These are phyloP conservation scores for Rhinogobius similis DNA, from an alignment of 2,113 vertebrate species.

Conservation along the genomic window DNA sequence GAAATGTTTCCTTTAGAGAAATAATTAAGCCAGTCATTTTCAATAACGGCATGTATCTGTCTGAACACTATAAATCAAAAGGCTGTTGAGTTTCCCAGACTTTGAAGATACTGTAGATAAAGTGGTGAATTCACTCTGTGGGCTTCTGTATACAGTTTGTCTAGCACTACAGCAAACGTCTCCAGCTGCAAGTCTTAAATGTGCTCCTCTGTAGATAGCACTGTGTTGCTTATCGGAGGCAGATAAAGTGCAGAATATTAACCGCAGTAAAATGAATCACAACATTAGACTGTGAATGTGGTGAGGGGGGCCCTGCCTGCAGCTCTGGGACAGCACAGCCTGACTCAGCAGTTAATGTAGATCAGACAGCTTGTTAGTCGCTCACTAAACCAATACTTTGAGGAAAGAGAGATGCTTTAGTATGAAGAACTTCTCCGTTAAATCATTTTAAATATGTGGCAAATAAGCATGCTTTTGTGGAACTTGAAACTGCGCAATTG, in stretches of 20 bases:
- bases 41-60: conserved; percentile 37
- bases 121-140: neutral
- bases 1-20: conserved; percentile 4
- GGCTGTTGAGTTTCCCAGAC: conserved; percentile 16
- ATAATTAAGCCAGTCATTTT: conserved; percentile 13
- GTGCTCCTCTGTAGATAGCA: conserved; percentile 14
- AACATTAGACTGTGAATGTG: conserved; percentile 24
- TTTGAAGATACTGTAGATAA: conserved; percentile 28
- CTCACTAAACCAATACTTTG: conserved; percentile 22
- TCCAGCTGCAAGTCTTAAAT: conserved; percentile 16
- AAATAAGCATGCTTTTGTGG: neutral
- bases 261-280: conserved; percentile 23
- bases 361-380: conserved; percentile 26
- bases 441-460: neutral
- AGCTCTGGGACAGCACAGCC: conserved; percentile 15
- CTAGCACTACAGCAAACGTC: neutral
- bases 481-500: neutral
- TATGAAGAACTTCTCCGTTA: neutral
- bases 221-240: conserved; percentile 14
- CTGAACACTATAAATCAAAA: conserved; percentile 49
- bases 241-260: conserved; percentile 17
- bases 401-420: neutral
- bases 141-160: neutral
- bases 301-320: conserved; percentile 3
- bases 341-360: conserved; percentile 41